These are phyloP conservation scores for Lysandra coridon DNA, from an alignment of 2,888 invertebrate species.

Conservation along the genomic window DNA sequence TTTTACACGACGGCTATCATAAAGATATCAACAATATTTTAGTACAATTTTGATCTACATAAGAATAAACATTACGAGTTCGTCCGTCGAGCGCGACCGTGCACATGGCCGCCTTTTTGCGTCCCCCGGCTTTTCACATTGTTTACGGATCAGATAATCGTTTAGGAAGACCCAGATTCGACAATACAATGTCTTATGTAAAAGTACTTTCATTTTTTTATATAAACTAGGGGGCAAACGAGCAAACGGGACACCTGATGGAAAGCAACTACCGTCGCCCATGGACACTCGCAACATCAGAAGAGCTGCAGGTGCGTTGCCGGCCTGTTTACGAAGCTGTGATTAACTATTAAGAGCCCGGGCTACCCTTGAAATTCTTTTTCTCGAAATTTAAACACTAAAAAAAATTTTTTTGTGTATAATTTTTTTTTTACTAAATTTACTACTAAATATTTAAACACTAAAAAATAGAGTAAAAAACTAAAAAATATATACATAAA, in stretches of 20 bases:
- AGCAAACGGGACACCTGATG: too few relatives aligned
- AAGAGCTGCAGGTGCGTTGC: too few relatives aligned
- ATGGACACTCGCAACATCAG: too few relatives aligned
- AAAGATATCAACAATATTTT: background rate
- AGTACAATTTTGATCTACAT: background rate
- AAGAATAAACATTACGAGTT: background rate
- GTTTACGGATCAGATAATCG: conserved; percentile 26
- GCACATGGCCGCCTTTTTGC: background rate
- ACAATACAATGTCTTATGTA: conserved; percentile 17
- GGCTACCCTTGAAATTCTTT: too few relatives aligned
- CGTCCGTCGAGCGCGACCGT: background rate
- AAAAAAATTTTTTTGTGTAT: too few relatives aligned
- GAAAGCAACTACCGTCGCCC: too few relatives aligned
- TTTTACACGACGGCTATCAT: background rate
- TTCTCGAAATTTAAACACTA: too few relatives aligned
- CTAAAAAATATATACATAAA: too few relatives aligned
- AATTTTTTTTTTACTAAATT: too few relatives aligned
- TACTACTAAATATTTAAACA: too few relatives aligned
- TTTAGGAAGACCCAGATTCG: background rate
- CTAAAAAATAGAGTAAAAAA: too few relatives aligned
- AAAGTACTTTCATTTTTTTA: background rate
- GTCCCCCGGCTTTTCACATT: conserved; percentile 11
- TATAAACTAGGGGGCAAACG: too few relatives aligned
- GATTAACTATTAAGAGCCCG: background rate
- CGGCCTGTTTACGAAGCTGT: background rate